A percentile compares a stretch with the other conserved stretches of the same genome.
These are phyloP conservation scores for Hirundichthys speculiger DNA, from an alignment of 2,113 vertebrate genomes.

Conservation along the genomic window DNA sequence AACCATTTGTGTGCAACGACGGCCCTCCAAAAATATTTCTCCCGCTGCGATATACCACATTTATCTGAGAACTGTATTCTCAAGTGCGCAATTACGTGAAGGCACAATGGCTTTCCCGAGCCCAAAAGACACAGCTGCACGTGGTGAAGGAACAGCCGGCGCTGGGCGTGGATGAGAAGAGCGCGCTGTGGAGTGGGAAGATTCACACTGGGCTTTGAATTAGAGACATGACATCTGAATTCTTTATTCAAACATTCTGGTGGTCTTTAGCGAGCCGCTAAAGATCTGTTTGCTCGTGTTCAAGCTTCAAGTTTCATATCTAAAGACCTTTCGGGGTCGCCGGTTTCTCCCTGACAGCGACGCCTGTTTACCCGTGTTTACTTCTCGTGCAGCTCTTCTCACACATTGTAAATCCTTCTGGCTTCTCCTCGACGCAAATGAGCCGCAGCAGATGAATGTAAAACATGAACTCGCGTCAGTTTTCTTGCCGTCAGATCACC, in stretches of 20 bases:
- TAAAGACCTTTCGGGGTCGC: not conserved
- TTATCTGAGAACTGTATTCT: constrained; percentile 15
- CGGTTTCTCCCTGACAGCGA: constrained; percentile 12
- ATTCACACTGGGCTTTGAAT: constrained; percentile 38
- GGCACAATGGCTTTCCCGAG: constrained; percentile 22
- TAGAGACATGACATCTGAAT: constrained; percentile 18
- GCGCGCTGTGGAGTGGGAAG: constrained; percentile 23
- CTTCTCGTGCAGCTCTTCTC: not conserved
- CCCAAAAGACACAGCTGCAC: constrained; percentile 4
- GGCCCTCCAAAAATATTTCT: not conserved
- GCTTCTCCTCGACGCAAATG: not conserved
- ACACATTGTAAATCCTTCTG: not conserved
- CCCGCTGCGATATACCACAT: not conserved
- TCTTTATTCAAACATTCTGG: constrained; percentile 6
- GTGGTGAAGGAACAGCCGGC: not conserved
- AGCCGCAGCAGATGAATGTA: not conserved
- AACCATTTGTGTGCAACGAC: not conserved
- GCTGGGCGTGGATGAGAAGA: not conserved
- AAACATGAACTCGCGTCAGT: not conserved
- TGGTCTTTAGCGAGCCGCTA: constrained; percentile 30
- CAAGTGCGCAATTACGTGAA: constrained; percentile 15
- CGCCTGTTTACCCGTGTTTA: constrained; percentile 24
- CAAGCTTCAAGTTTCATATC: constrained; percentile 6
- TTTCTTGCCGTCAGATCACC: too few relatives aligned
- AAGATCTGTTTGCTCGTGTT: constrained; percentile 17